Evolutionary conservation across 2,797 vertebrate genomes (phyloP), one percentile per base, ranked within the genome.

Genomic region (Amblyopsis hoosieri): DNA sequence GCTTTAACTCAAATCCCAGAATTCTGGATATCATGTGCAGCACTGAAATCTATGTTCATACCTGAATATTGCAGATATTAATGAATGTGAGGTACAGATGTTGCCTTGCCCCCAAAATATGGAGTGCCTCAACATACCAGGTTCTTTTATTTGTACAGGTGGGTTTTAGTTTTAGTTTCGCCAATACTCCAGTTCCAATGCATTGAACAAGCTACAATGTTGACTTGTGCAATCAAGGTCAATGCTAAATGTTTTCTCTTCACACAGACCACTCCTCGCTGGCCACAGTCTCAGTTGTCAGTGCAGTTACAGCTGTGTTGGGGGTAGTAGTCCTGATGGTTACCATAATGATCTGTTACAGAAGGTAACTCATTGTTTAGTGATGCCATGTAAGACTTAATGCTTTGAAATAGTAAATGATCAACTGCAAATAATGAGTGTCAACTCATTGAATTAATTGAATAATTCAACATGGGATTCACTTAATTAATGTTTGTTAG

Each of bases 141-240:
- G 93, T 7, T 91, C 90, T 31, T 93, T 90, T 45, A 69, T 82
- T 53, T 94, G 93, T 69, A 85, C 87, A 87, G 92, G 92, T 94
- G 57, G 60, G 74, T 13, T 14, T 12, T 1, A 33, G 1, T 52
- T 14, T 71, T 42, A 8, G n/a, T n/a, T 42, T 42, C 8, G 1
- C 37, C 37, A 42, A 7, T 42, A 9, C 9, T 42, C 7, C 37
- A 9, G 37, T 42, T 42, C 7, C 9, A 42, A 37, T 37, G 8
- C 8, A 37, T 37, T 37, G 8, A 37, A 37, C 33, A 9, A 37
- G 33, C 33, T 37, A 37, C 33, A 37, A 42, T 9, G 37, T 48
- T 12, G 17, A 57, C 0, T 6, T 57, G 37, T 29, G 3, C 23
- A 29, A 29, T 29, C 23, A 9, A 14, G 4, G 3, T 42, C 14